These are phyloP conservation scores for Drosophila buzzatii DNA, from an alignment of 2,888 invertebrate species.

Conservation along the genomic window DNA sequence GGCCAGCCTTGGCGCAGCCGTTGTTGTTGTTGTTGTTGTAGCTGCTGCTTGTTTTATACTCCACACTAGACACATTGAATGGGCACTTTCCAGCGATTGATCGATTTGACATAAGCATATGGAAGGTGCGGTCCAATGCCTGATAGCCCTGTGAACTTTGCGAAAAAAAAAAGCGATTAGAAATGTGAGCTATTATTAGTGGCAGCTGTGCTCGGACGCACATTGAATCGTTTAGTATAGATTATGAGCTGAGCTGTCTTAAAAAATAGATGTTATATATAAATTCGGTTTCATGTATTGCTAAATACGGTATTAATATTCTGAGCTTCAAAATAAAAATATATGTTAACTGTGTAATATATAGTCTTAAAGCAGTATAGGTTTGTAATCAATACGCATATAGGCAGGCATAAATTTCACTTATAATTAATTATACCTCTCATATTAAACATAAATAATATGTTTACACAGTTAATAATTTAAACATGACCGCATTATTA, in stretches of 20 bases:
- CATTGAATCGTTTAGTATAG: not conserved
- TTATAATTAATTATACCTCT: constrained; percentile 6
- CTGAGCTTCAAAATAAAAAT: not conserved
- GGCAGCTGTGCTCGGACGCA: not conserved
- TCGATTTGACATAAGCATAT: constrained; percentile 31
- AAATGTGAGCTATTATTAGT: constrained; percentile 6
- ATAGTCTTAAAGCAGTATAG: not conserved
- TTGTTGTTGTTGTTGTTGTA: not conserved
- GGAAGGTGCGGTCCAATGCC: constrained; percentile 19
- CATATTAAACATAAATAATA: constrained; percentile 28
- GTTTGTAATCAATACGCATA: not conserved
- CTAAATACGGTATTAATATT: not conserved
- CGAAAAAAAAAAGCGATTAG: constrained; percentile 29
- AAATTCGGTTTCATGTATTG: not conserved
- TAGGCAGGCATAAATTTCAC: not conserved
- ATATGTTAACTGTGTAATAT: not conserved
- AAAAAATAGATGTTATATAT: constrained; percentile 2
- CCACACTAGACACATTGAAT: constrained; percentile 30
- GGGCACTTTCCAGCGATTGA: constrained; percentile 36
- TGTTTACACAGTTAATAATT: constrained; percentile 40
- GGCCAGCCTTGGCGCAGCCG: constrained; percentile 66
- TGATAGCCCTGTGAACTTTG: constrained; percentile 32
- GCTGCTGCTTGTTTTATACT: constrained; percentile 49
- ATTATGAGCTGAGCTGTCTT: not conserved
- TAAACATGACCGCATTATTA: constrained; percentile 41